Evolutionary conservation across 2,113 vertebrate genomes (phyloP).

Genomic region (Nanorana parkeri): DNA sequence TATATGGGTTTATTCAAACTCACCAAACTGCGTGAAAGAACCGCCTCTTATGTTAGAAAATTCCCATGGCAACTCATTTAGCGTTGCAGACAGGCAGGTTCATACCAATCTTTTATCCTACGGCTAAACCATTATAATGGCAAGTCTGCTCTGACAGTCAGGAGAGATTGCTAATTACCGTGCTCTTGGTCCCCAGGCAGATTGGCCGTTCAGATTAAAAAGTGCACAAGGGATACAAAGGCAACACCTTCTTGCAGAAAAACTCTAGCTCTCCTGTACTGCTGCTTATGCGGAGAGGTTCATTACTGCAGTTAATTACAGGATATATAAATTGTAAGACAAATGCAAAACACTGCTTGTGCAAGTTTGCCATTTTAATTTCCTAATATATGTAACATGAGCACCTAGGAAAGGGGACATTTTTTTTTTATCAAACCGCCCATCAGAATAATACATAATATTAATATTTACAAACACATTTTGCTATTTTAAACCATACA

Average conservation of each 20-base stretch:
- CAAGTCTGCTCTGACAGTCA: constrained; percentile 74
- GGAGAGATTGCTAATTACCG: constrained; percentile 80
- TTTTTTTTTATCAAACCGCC: too few relatives aligned
- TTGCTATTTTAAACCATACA: too few relatives aligned
- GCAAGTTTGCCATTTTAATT: too few relatives aligned
- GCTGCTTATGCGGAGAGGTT: background rate
- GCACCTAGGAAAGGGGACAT: too few relatives aligned
- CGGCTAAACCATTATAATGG: constrained; percentile 79
- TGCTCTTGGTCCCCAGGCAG: constrained; percentile 70
- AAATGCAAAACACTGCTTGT: background rate
- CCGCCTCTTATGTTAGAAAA: constrained; percentile 78
- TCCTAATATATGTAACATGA: too few relatives aligned
- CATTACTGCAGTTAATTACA: constrained; percentile 1
- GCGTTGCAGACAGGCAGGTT: constrained; percentile 76
- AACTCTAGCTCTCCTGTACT: background rate
- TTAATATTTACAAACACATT: too few relatives aligned
- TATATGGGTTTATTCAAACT: constrained; percentile 80
- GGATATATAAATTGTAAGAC: background rate
- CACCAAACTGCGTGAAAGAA: constrained; percentile 76
- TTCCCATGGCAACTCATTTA: constrained; percentile 81
- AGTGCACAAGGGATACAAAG: constrained; percentile 53
- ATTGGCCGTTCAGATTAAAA: constrained; percentile 74
- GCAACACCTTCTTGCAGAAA: constrained; percentile 63
- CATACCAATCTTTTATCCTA: constrained; percentile 78
- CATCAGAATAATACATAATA: too few relatives aligned